Evolutionary conservation across 2,888 invertebrate species (phyloP).

Genomic region (Pristionchus mayeri): DNA sequence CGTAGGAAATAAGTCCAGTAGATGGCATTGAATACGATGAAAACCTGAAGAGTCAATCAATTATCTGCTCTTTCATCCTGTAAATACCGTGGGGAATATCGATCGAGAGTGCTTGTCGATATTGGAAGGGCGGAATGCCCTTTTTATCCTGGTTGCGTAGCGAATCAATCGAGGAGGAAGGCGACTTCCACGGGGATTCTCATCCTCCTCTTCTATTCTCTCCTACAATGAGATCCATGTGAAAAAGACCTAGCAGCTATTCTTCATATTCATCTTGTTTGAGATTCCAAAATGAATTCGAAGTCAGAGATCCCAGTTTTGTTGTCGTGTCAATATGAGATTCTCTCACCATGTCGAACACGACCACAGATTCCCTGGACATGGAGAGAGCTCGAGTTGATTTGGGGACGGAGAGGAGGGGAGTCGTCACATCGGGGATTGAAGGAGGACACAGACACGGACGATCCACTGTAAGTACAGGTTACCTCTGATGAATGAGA

Average conservation of each 20-base stretch:
- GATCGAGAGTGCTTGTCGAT: conserved; percentile 99
- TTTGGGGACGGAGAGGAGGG: conserved; percentile 19
- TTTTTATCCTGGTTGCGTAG: conserved; percentile 20
- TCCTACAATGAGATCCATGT: too few species aligned
- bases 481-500: neutral
- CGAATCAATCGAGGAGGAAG: conserved; percentile 20
- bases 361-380: conserved; percentile 1
- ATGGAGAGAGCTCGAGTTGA: conserved; percentile 16
- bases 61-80: too few species aligned
- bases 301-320: too few species aligned
- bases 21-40: conserved; percentile 91
- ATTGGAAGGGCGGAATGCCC: conserved; percentile 85
- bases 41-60: conserved; percentile 81
- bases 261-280: too few species aligned
- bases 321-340: too few species aligned
- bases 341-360: neutral
- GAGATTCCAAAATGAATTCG: too few species aligned
- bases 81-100: conserved; percentile 85
- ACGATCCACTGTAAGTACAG: neutral
- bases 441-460: conserved; percentile 26
- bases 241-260: neutral
- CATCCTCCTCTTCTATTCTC: neutral
- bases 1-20: conserved; percentile 68
- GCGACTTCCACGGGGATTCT: neutral
- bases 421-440: conserved; percentile 37